These are phyloP conservation scores for Pseudococcus viburni DNA, from an alignment of 2,888 invertebrate genomes.

Conservation along the genomic window DNA sequence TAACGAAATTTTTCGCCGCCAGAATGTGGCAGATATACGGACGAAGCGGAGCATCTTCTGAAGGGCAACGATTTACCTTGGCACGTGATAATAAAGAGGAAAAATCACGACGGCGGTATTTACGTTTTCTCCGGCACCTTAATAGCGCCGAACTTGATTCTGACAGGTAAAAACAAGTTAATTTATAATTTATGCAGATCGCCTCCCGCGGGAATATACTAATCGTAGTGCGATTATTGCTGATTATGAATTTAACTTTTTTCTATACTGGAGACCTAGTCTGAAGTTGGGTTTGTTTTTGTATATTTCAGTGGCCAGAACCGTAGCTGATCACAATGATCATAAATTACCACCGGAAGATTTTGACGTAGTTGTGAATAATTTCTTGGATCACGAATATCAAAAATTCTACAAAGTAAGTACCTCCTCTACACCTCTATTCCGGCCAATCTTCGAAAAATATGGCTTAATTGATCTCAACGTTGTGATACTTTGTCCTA, in stretches of 20 bases:
- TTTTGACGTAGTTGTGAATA: conserved; percentile 30
- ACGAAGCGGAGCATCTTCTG: conserved; percentile 35
- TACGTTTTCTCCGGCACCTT: conserved; percentile 43
- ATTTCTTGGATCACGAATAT: conserved; percentile 20
- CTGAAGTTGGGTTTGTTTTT: too few relatives aligned
- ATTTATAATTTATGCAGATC: conserved; percentile 1
- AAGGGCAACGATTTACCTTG: conserved; percentile 45
- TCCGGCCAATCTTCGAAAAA: background rate
- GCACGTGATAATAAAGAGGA: conserved; percentile 45
- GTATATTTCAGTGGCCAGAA: conserved; percentile 28
- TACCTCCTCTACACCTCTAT: background rate
- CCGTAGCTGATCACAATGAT: conserved; percentile 15
- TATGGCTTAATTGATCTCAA: too few relatives aligned
- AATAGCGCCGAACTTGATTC: conserved; percentile 5
- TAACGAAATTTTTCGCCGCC: too few relatives aligned
- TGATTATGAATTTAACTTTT: background rate
- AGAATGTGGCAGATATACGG: conserved; percentile 21
- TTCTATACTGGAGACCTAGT: background rate
- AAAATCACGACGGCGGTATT: conserved; percentile 28
- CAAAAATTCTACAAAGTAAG: conserved; percentile 42
- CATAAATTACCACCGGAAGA: conserved; percentile 24
- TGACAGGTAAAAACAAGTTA: conserved; percentile 30
- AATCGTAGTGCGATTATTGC: background rate
- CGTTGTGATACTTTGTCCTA: background rate
- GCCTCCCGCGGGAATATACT: background rate